Evolutionary conservation across 2,113 vertebrate genomes (phyloP), one percentile per base, ranked within the genome.

Genomic region (Anhinga anhinga): DNA sequence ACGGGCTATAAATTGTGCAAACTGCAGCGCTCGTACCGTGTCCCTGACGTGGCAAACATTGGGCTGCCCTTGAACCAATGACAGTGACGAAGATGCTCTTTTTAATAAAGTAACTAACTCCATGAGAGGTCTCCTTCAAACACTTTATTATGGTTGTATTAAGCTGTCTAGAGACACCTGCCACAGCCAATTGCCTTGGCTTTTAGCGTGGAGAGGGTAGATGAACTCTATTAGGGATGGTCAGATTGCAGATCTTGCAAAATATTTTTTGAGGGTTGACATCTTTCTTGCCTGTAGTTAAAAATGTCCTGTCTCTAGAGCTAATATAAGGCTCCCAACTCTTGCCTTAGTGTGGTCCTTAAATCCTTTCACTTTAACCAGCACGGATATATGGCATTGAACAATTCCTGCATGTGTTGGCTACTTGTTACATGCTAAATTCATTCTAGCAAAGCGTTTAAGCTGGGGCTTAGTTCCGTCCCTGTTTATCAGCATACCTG

Each of bases 371-470:
- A 1, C 44, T 44, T 50, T 13, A 45, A 27, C 36, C 4, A 10
- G 4, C 11, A 2, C 1, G 5, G 44, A 22, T 38, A 22, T 9
- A 23, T 6, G 25, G 29, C 34, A 13, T 0, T 45, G 49, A 40
- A 72, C 45, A 45, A 44, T 50, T 66, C 25, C n/a, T 30, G 21
- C 17, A 1, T 27, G 34, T 7, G 3, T 38, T 58, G 42, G 56
- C 44, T 66, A 26, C 67, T 45, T 3, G 5, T 38, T 79, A 49
- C 5, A 16, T 29, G 50, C 58, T 56, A 19, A 71, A 56, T 58
- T 74, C 34, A 6, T 66, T 13, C 25, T 5, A 30, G 69, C 19
- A 19, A 50, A 38, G 18, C 8, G 0, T 53, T 72, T 66, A 53
- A 72, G 8, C 52, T 22, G 20, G 11, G 23, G 27, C 16, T 78